Evolutionary conservation across 2,888 invertebrate genomes (phyloP).

Genomic region (Chouioia cunea): DNA sequence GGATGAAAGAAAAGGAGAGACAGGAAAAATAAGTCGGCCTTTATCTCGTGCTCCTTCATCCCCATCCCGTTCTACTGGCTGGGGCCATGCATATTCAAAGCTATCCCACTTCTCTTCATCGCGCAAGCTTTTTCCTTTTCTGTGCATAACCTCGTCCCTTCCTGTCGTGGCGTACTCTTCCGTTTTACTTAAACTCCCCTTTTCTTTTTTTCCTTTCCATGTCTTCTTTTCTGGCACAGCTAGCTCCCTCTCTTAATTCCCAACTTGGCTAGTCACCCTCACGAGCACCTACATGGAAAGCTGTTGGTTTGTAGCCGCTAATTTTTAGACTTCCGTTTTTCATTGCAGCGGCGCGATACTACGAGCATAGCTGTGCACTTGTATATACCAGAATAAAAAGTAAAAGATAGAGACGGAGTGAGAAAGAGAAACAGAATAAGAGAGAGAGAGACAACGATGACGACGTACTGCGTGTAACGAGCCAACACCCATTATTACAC

Average conservation of each 20-base stretch:
- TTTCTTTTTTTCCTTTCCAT: not conserved
- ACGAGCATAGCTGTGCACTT: conserved; percentile 54
- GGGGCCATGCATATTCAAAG: conserved; percentile 65
- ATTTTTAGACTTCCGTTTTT: conserved; percentile 66
- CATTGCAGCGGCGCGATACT: conserved; percentile 64
- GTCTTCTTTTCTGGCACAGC: not conserved
- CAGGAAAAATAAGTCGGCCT: conserved; percentile 67
- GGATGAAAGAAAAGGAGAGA: conserved; percentile 62
- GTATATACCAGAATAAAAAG: too few relatives aligned
- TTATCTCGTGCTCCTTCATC: conserved; percentile 62
- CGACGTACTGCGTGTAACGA: conserved; percentile 55
- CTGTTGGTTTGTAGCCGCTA: conserved; percentile 57
- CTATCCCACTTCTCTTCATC: conserved; percentile 51
- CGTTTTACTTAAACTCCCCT: not conserved
- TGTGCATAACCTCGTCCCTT: conserved; percentile 40
- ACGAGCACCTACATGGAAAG: conserved; percentile 33
- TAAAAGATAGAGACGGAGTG: conserved; percentile 4
- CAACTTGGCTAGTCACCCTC: conserved; percentile 1
- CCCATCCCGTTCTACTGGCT: conserved; percentile 59
- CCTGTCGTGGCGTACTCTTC: not conserved
- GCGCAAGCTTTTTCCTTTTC: conserved; percentile 50
- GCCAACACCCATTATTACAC: conserved; percentile 59
- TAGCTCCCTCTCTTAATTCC: conserved; percentile 35
- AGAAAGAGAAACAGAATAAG: too few relatives aligned
- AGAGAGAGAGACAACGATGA: not conserved